Evolutionary conservation across 1,140 invertebrate genomes (phyloP), one percentile per base, ranked within the genome.

Genomic region (Brachionus koreanus): DNA sequence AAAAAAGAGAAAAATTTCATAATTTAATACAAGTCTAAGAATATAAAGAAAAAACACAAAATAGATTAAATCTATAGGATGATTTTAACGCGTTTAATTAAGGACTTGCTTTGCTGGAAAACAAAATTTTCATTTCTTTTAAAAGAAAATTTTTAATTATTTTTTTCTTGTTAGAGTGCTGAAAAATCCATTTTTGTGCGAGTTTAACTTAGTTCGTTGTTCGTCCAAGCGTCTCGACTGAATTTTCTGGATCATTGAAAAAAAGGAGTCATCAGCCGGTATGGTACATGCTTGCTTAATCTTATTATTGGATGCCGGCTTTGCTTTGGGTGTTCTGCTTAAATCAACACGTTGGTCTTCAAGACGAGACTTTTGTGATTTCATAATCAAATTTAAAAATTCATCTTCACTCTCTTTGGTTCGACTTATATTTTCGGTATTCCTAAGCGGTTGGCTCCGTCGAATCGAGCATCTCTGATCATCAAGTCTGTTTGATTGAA

Each of bases 191-290:
- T 33, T 39, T 9, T 69, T 35, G 33, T 69, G 65, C 37, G 63
- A 67, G 29, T 46, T 74, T 23, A 74, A 5, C 25, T 74, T 43
- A 9, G 69, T 74, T 46, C 88, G 83, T 84, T 89, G 88, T 82
- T 88, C 87, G 42, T 89, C 88, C 25, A 89, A 84, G 6, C 96
- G 91, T 12, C 93, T 94, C 0, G 94, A 93, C 89, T 98, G 96
- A 29, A 97, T 92, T 83, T 94, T 91, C 91, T 96, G 93, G 65
- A 98, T 95, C 5, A 97, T 90, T 52, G 93, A 93, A 85, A 98
- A 96, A 86, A 98, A 96, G 86, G 98, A 96, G 86, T 98, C 96
- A 86, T 98, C 96, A 0, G 96, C 95, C 6, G 52, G 83, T 9
- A 79, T 65, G 9, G 76, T 79, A 25, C 49, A 57, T 35, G 76